A percentile compares a stretch with the other conserved stretches of the same genome.
phyloP scores from a whole-genome alignment of 2,797 vertebrate species.

The Megaceryle alcyon region DNA sequence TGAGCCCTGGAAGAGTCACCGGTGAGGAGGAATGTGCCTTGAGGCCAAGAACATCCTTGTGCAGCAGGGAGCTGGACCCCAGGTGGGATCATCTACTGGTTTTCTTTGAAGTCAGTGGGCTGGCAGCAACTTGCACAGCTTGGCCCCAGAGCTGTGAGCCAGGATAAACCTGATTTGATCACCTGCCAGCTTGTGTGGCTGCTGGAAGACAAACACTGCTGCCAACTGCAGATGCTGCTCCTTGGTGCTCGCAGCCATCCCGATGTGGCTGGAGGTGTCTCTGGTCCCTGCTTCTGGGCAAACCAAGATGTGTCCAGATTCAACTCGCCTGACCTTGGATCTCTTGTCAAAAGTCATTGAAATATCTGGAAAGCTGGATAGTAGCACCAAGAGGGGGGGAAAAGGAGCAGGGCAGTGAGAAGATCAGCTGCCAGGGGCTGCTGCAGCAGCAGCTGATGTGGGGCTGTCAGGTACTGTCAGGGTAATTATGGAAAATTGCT shows the following conservation, averaged over 20 bases:
- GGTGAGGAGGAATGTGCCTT: background rate
- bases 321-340: background rate
- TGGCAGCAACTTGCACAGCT: background rate
- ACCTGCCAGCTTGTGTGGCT: background rate
- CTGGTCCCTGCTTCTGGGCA: background rate
- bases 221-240: background rate
- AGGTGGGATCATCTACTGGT: background rate
- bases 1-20: background rate
- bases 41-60: background rate
- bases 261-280: background rate
- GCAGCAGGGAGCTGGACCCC: background rate
- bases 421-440: background rate
- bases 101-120: background rate
- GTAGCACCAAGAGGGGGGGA: background rate
- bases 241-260: background rate
- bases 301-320: background rate
- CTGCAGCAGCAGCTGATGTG: background rate
- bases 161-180: background rate
- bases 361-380: background rate
- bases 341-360: background rate
- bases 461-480: constrained; percentile 3
- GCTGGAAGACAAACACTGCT: background rate
- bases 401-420: background rate
- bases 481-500: background rate
- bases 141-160: background rate